Conservation (phyloP, 2,888 invertebrate species). For the Auanema sp. region DNA sequence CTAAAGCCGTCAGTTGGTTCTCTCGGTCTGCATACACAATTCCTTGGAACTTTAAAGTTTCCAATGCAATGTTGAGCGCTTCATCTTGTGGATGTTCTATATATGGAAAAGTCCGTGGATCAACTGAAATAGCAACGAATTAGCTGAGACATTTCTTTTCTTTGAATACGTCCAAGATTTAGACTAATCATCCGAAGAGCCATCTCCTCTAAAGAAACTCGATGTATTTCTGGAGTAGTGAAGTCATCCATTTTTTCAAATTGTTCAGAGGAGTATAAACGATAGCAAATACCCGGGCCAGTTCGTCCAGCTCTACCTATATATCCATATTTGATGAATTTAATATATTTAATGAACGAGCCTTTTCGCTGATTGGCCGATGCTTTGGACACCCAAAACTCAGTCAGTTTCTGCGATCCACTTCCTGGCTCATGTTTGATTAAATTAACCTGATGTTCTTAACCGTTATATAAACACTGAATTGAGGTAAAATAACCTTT, state of each 20-base stretch:
- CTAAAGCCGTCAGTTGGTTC: conserved; percentile 66
- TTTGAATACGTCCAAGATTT: conserved; percentile 80
- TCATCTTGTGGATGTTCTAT: conserved; percentile 85
- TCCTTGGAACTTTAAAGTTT: conserved; percentile 78
- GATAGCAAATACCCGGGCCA: conserved; percentile 91
- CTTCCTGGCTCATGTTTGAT: conserved; percentile 90
- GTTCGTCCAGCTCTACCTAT: conserved; percentile 66
- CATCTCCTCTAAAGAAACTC: conserved; percentile 89
- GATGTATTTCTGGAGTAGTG: conserved; percentile 71
- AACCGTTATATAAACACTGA: neutral
- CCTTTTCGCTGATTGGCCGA: conserved; percentile 96
- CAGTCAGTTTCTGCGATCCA: conserved; percentile 78
- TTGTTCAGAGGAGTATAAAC: conserved; percentile 69
- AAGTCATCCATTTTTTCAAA: conserved; percentile 60
- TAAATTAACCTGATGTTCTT: conserved; percentile 68
- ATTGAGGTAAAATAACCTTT: conserved; percentile 69
- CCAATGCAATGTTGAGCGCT: conserved; percentile 82
- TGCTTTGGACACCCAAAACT: conserved; percentile 95
- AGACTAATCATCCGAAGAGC: conserved; percentile 89
- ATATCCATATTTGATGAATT: neutral
- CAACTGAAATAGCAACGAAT: conserved; percentile 35
- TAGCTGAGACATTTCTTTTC: neutral
- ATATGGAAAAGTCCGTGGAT: conserved; percentile 78
- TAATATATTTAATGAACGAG: neutral
- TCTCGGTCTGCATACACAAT: conserved; percentile 39